Conservation (phyloP, 1,140 invertebrate species). For the honey bee (Apis mellifera) region Amel_HAv3.1 CM009934.2:9113501-9114000, state of each 20-base stretch:
- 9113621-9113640: too few species aligned
- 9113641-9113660: too few species aligned
- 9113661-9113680: background rate
- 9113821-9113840: constrained; percentile 52
- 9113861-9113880: constrained; percentile 21
- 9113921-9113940: background rate
- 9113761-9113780: constrained; percentile 51
- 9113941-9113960: constrained; percentile 3
- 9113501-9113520: too few species aligned
- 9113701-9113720: constrained; percentile 7
- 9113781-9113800: constrained; percentile 33
- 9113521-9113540: too few species aligned
- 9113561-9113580: too few species aligned
- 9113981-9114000: too few species aligned
- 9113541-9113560: too few species aligned
- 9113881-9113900: background rate
- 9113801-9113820: constrained; percentile 55
- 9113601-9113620: background rate
- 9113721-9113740: constrained; percentile 37
- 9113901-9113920: constrained; percentile 6
- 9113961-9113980: too few species aligned
- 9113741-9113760: constrained; percentile 38
- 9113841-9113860: constrained; percentile 53
- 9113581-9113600: too few species aligned
- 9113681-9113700: constrained; percentile 25